Conservation (phyloP, 1,140 invertebrate species). For the Bemisia tabaci region DNA sequence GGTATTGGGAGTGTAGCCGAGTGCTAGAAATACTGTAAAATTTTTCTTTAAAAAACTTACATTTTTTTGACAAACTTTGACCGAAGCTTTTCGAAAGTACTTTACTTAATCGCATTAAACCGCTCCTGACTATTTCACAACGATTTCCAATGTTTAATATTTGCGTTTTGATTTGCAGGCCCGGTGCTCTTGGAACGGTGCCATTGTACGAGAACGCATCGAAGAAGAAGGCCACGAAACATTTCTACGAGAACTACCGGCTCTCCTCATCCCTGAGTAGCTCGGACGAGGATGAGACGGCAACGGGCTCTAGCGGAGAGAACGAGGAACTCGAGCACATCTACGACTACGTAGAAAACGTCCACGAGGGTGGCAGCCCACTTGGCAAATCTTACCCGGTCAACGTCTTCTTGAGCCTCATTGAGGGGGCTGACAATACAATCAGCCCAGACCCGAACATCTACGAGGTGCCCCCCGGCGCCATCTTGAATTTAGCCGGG, state of each 20-base stretch:
- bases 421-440: slow-evolving; percentile 7
- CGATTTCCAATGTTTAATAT: no score
- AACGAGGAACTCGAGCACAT: slow-evolving; percentile 14
- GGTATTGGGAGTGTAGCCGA: no score
- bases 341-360: slow-evolving; percentile 12
- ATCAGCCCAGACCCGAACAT: slow-evolving; percentile 18
- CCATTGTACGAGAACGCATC: slow-evolving; percentile 4
- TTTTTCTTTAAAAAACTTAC: no score
- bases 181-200: neutral
- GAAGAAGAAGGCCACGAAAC: neutral
- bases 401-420: slow-evolving; percentile 14
- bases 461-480: slow-evolving; percentile 17
- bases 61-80: no score
- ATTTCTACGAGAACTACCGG: slow-evolving; percentile 1
- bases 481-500: slow-evolving; percentile 8
- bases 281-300: neutral
- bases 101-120: no score
- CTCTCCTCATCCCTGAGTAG: neutral
- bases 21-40: no score
- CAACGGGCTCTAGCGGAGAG: neutral
- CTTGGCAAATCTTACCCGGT: slow-evolving; percentile 1
- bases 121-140: no score
- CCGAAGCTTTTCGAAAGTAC: no score
- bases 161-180: no score
- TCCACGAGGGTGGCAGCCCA: neutral